Percentiles rank a stretch among this genome's conserved stretches.
phyloP scores from a whole-genome alignment of 1,140 invertebrate genomes.

The Penaeus indicus region DNA sequence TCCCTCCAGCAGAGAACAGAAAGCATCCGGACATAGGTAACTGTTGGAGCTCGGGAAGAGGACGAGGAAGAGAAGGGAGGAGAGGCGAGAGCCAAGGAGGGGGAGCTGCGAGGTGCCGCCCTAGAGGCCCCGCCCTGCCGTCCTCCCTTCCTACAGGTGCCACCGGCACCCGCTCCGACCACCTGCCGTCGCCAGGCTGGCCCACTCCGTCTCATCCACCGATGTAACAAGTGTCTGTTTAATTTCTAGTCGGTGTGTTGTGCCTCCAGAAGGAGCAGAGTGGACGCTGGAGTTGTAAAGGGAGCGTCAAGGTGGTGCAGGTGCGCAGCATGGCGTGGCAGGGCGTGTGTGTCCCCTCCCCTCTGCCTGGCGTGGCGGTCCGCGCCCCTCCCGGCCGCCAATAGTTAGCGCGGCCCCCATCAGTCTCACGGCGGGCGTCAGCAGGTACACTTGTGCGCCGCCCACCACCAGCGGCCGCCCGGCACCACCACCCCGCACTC shows the following conservation, averaged over 20 bases:
- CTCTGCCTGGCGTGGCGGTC: neutral
- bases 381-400: constrained; percentile 2
- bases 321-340: constrained; percentile 26
- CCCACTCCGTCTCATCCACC: neutral
- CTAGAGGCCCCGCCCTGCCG: constrained; percentile 2
- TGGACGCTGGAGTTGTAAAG: neutral
- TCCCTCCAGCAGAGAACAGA: neutral
- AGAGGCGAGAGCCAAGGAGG: neutral
- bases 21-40: constrained; percentile 17
- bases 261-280: neutral
- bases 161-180: neutral
- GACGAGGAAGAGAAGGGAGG: constrained; percentile 4
- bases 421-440: constrained; percentile 17
- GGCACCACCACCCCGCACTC: too few relatives aligned
- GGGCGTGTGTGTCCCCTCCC: constrained; percentile 16
- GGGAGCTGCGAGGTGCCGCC: constrained; percentile 12
- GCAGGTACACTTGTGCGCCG: constrained; percentile 21
- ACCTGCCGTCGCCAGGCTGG: neutral
- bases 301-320: constrained; percentile 1
- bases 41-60: neutral
- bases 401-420: constrained; percentile 25
- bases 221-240: neutral
- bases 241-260: neutral
- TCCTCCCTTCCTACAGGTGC: constrained; percentile 19
- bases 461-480: neutral